These are phyloP conservation scores for Eilema griseolum DNA, from an alignment of 2,888 invertebrate genomes.

Conservation along the genomic window DNA sequence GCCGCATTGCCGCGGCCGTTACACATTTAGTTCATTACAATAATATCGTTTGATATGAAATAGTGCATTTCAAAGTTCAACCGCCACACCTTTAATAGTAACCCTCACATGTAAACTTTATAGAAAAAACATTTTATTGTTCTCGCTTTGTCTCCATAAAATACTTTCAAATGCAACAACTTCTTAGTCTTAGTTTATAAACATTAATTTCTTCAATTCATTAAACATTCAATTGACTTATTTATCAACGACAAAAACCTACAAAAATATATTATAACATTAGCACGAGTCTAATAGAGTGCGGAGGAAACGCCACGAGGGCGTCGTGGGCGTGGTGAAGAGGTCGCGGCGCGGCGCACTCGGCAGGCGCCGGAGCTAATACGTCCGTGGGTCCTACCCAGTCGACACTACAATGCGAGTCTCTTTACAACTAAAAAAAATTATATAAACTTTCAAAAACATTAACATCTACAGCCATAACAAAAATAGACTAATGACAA, in stretches of 20 bases:
- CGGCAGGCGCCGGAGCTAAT: conserved; percentile 43
- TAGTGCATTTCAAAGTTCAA: conserved; percentile 77
- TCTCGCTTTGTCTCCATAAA: conserved; percentile 86
- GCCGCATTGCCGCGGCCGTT: conserved; percentile 64
- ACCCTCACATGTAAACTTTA: conserved; percentile 83
- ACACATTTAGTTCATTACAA: conserved; percentile 69
- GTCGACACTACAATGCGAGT: conserved; percentile 71
- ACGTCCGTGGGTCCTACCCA: conserved; percentile 69
- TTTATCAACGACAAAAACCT: conserved; percentile 86
- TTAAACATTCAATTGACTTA: conserved; percentile 87
- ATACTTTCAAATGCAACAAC: conserved; percentile 87
- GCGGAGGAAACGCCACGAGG: conserved; percentile 65
- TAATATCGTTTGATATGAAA: conserved; percentile 83
- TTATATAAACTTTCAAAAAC: conserved; percentile 83
- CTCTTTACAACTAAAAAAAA: conserved; percentile 79
- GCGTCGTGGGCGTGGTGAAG: conserved; percentile 48
- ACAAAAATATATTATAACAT: conserved; percentile 86
- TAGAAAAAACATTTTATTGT: conserved; percentile 86
- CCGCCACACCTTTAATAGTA: conserved; percentile 73
- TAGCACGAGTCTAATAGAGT: conserved; percentile 82
- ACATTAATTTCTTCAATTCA: conserved; percentile 83
- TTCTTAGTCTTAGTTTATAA: conserved; percentile 85
- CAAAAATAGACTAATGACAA: conserved; percentile 85
- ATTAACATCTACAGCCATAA: conserved; percentile 87
- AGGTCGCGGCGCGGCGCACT: conserved; percentile 32